Evolutionary conservation across 2,797 vertebrate species (phyloP).

Genomic region (Micromesistius poutassou): DNA sequence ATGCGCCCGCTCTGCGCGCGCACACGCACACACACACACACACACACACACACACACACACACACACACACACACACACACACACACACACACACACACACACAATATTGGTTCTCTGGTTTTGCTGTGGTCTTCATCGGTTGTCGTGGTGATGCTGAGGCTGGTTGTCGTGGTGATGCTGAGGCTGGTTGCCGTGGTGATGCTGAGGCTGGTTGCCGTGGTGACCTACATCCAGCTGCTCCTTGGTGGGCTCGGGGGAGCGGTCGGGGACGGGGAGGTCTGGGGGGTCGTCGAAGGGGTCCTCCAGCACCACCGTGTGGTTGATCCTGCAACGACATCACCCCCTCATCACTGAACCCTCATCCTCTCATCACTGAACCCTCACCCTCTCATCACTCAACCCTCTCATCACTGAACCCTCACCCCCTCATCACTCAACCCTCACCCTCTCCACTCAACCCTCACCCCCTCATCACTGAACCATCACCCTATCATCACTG

Average conservation of each 20-base stretch:
- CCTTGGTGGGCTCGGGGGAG: slow-evolving; percentile 91
- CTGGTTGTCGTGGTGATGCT: too few relatives aligned
- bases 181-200: not conserved
- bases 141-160: too few relatives aligned
- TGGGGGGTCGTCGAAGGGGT: slow-evolving; percentile 91
- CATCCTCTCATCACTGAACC: too few relatives aligned
- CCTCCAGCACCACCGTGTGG: slow-evolving; percentile 93
- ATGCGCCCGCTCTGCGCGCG: slow-evolving; percentile 88
- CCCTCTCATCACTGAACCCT: too few relatives aligned
- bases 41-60: too few relatives aligned
- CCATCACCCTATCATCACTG: too few relatives aligned
- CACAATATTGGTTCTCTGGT: not conserved
- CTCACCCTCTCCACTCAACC: too few relatives aligned
- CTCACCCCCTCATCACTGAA: too few relatives aligned
- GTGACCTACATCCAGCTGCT: slow-evolving; percentile 89
- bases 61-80: not conserved
- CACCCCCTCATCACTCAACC: too few relatives aligned
- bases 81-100: too few relatives aligned
- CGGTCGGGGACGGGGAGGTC: slow-evolving; percentile 85
- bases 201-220: not conserved
- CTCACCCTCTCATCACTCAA: too few relatives aligned
- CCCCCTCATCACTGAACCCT: not conserved
- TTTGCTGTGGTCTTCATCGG: not conserved
- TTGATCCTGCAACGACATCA: slow-evolving; percentile 80
- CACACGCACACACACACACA: slow-evolving; percentile 1